phyloP scores from a whole-genome alignment of 2,797 vertebrate species.

The Neostethus bicornis region DNA sequence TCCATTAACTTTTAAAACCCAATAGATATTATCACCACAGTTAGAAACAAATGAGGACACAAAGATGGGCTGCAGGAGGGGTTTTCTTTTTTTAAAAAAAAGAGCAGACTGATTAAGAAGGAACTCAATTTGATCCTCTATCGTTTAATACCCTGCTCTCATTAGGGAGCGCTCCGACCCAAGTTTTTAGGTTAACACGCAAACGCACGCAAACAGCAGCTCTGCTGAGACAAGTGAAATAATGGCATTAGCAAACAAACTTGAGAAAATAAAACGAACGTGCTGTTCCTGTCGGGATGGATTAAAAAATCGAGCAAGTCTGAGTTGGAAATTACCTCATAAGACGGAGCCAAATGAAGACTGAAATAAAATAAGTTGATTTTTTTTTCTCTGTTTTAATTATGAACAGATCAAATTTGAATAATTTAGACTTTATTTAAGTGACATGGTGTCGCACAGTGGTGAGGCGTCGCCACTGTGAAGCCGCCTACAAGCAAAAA shows the following conservation, averaged over 20 bases:
- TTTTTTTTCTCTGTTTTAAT: background rate
- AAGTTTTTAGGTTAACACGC: slow-evolving; percentile 36
- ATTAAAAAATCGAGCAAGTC: background rate
- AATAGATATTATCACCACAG: slow-evolving; percentile 18
- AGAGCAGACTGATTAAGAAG: slow-evolving; percentile 39
- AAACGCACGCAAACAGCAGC: slow-evolving; percentile 19
- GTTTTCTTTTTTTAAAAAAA: slow-evolving; percentile 32
- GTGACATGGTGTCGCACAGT: background rate
- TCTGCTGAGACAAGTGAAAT: slow-evolving; percentile 7
- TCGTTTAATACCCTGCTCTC: slow-evolving; percentile 42
- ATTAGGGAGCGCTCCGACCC: slow-evolving; percentile 19
- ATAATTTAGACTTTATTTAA: background rate
- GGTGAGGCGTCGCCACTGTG: too few species aligned
- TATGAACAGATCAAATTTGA: background rate
- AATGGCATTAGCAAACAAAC: background rate
- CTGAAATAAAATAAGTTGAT: background rate
- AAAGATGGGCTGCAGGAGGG: slow-evolving; percentile 32
- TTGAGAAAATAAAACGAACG: slow-evolving; percentile 32
- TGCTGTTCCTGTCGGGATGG: slow-evolving; percentile 16
- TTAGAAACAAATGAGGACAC: slow-evolving; percentile 27
- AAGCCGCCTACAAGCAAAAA: too few species aligned
- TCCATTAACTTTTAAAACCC: slow-evolving; percentile 42
- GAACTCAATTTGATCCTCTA: slow-evolving; percentile 48
- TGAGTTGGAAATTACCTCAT: background rate
- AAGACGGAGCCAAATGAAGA: too few species aligned